These are phyloP conservation scores for Sarotherodon lohbergeri DNA, from an alignment of 2,113 vertebrate genomes.

Conservation along the genomic window DNA sequence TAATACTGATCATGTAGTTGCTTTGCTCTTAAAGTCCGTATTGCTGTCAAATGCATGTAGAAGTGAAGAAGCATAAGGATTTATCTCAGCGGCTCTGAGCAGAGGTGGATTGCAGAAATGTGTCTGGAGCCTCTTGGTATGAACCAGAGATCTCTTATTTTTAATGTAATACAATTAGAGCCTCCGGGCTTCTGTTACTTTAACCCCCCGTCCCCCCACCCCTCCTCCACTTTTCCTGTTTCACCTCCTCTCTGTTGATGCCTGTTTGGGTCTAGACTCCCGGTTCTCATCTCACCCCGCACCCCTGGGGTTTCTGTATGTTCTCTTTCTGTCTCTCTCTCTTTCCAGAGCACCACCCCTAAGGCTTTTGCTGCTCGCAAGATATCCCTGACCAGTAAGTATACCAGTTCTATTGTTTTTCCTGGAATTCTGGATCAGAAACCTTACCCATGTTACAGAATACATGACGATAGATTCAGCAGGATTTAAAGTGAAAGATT, in stretches of 20 bases:
- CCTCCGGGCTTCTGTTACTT: constrained; percentile 45
- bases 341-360: constrained; percentile 69
- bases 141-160: neutral
- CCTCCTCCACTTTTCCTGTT: constrained; percentile 56
- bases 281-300: constrained; percentile 64
- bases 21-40: neutral
- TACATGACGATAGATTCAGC: neutral
- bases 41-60: neutral
- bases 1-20: neutral
- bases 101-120: constrained; percentile 49
- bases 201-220: neutral
- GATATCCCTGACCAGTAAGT: constrained; percentile 76
- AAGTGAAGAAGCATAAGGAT: neutral
- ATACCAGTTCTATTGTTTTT: neutral
- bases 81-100: constrained; percentile 26
- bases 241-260: constrained; percentile 56
- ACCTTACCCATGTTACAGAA: neutral
- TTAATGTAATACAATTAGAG: constrained; percentile 49
- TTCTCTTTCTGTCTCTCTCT: constrained; percentile 62
- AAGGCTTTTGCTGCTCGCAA: constrained; percentile 76
- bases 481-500: neutral
- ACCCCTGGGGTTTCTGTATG: constrained; percentile 76
- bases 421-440: neutral
- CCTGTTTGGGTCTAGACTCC: constrained; percentile 37
- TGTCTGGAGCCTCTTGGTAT: constrained; percentile 43